Base-by-base conservation (phyloP, 1,140 invertebrate species). In the Yoshiicerus persimilis region DNA sequence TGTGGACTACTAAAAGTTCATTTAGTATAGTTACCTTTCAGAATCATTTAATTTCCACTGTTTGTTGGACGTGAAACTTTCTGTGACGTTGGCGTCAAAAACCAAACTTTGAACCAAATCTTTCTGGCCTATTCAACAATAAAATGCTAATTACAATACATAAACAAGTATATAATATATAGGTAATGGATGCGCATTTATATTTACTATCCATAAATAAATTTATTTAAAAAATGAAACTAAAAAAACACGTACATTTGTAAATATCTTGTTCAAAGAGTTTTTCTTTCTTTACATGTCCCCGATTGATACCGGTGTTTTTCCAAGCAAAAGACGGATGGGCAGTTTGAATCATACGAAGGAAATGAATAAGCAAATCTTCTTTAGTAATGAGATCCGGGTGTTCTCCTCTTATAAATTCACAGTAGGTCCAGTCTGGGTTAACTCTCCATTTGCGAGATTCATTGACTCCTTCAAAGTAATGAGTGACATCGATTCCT, bases 391-490 rank as follows among this genome's bases (percentile, higher is more conserved):
- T 23, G 10, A 84, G 10, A 25, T 84, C 83, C 6, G 83, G 83
- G 56, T 84, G 83, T 23, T 84, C 83, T 39, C 80, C 62, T 91
- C 96, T 96, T 90, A 96, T 96, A 93, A 97, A 97, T 92, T 97
- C 96, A 92, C 97, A 97, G 92, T 97, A 97, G 38, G 96, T 95
- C 97, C 97, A 98, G 92, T 98, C 96, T 20, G 97, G 97, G 93
- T 98, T 97, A 77, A 98, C 95, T 93, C 96, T 96, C 97, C 97
- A 98, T 92, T 97, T 97, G 8, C 89, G 30, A 8, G 87, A 56
- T 27, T 56, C 83, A 8, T 77, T 75, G 1, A 34, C 38, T 27
- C 10, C 83, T 32, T 87, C 88, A 25, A 88, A 88, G 75, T 39
- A 88, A 32, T 56, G 30, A 0, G 86, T 87, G 4, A 87, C 62